A percentile compares a stretch with the other conserved stretches of the same genome.
phyloP scores from a whole-genome alignment of 2,797 vertebrate genomes.

The Poecilia picta region DNA sequence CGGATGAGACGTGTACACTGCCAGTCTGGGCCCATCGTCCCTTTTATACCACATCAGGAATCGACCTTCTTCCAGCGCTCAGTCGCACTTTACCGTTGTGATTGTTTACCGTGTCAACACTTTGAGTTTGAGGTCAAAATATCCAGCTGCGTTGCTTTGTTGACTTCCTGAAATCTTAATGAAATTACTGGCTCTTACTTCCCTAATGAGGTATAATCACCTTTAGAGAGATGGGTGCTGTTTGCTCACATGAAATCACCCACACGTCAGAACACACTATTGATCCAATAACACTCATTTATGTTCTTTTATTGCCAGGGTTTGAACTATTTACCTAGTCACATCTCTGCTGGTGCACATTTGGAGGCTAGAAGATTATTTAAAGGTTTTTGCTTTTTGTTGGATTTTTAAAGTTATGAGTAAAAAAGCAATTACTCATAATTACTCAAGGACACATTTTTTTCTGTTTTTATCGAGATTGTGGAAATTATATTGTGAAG shows the following conservation, averaged over 20 bases:
- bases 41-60: constrained; percentile 65
- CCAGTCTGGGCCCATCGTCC: background rate
- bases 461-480: background rate
- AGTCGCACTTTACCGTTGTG: constrained; percentile 57
- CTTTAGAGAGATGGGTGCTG: constrained; percentile 35
- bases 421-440: background rate
- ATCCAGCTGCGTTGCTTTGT: constrained; percentile 45
- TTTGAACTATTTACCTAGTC: constrained; percentile 13
- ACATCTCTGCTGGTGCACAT: background rate
- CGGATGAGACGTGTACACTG: constrained; percentile 35
- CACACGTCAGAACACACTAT: constrained; percentile 56
- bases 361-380: background rate
- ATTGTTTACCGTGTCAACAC: constrained; percentile 68
- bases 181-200: constrained; percentile 60
- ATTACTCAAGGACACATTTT: too few species aligned
- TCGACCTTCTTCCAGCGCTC: constrained; percentile 48
- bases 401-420: background rate
- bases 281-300: constrained; percentile 37
- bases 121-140: constrained; percentile 39
- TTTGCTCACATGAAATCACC: constrained; percentile 52
- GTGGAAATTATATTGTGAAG: background rate
- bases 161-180: constrained; percentile 59
- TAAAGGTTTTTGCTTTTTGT: background rate
- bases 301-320: constrained; percentile 31
- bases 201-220: constrained; percentile 68